phyloP scores from a whole-genome alignment of 2,888 invertebrate genomes.

The Trissoscelio sp. region DNA sequence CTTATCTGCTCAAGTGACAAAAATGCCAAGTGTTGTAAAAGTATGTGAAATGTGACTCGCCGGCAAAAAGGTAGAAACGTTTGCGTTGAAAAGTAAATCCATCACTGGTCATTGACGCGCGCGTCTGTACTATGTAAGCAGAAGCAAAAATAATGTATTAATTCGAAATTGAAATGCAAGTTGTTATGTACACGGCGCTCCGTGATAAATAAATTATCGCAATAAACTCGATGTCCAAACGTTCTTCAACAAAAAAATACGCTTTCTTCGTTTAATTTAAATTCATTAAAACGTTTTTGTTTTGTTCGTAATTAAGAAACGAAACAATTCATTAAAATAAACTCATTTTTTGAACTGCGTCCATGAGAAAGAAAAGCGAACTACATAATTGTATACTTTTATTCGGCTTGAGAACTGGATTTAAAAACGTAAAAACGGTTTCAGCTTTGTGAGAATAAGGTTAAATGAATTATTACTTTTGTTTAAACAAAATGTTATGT shows the following conservation, averaged over 20 bases:
- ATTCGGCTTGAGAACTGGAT: slow-evolving; percentile 6
- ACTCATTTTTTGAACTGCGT: slow-evolving; percentile 49
- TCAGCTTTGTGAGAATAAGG: slow-evolving; percentile 14
- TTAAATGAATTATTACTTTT: no score
- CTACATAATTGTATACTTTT: slow-evolving; percentile 32
- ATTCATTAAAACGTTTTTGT: slow-evolving; percentile 50
- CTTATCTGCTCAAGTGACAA: slow-evolving; percentile 31
- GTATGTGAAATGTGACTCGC: slow-evolving; percentile 32
- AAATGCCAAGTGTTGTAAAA: slow-evolving; percentile 47
- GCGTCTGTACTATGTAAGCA: slow-evolving; percentile 21
- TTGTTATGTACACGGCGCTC: slow-evolving; percentile 18
- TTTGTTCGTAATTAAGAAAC: slow-evolving; percentile 53
- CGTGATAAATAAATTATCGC: slow-evolving; percentile 57
- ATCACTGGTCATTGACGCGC: slow-evolving; percentile 57
- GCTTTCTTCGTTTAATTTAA: slow-evolving; percentile 56
- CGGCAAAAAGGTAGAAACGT: slow-evolving; percentile 31
- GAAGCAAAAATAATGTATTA: slow-evolving; percentile 52
- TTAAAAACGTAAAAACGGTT: not conserved
- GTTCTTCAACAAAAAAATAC: slow-evolving; percentile 9
- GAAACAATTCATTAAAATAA: slow-evolving; percentile 57
- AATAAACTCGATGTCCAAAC: slow-evolving; percentile 23
- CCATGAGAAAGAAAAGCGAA: slow-evolving; percentile 13
- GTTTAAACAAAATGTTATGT: no score
- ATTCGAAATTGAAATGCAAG: slow-evolving; percentile 51
- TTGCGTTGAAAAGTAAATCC: slow-evolving; percentile 52